A percentile compares a stretch with the other conserved stretches of the same genome.
phyloP scores from a whole-genome alignment of 2,113 vertebrate species.

The Grus americana region DNA sequence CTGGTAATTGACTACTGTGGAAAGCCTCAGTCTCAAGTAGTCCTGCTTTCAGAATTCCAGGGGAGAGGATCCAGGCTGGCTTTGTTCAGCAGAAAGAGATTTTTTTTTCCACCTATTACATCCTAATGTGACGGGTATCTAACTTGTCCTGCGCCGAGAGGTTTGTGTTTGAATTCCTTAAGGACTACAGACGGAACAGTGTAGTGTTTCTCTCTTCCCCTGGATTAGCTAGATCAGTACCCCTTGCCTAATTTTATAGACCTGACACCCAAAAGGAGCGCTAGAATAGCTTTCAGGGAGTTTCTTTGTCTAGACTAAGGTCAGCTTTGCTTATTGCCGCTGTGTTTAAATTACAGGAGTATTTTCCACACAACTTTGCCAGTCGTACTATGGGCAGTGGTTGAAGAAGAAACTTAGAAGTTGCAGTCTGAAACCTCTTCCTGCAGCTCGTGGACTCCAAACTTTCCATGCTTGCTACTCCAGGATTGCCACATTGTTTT shows the following conservation, averaged over 20 bases:
- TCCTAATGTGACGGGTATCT: no score
- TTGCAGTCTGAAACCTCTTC: background rate
- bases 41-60: background rate
- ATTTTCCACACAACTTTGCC: background rate
- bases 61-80: background rate
- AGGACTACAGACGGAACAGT: background rate
- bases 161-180: background rate
- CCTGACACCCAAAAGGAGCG: background rate
- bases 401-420: background rate
- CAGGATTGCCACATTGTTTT: accelerated
- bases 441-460: accelerated
- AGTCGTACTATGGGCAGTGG: accelerated
- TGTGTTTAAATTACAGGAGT: background rate
- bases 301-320: background rate
- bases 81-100: background rate
- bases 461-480: background rate
- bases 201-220: background rate
- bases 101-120: no score
- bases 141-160: accelerated
- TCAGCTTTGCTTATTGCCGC: background rate
- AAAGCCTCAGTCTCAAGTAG: background rate
- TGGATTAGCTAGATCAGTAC: accelerated
- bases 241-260: background rate
- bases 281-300: background rate
- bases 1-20: background rate